phyloP scores from a whole-genome alignment of 1,140 invertebrate species.

The Papilio xuthus region DNA sequence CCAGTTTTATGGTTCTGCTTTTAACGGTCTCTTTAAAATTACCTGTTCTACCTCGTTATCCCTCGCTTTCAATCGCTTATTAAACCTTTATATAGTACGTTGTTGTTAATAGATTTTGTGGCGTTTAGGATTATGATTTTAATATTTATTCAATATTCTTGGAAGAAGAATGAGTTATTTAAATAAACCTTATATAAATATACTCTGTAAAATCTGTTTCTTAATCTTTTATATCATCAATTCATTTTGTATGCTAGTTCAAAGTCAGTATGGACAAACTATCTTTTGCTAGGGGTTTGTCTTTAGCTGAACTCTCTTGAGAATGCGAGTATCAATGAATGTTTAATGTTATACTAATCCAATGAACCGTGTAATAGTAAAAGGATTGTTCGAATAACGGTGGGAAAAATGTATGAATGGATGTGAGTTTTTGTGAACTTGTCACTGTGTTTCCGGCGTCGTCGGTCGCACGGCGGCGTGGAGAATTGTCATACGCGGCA shows the following conservation, averaged over 20 bases:
- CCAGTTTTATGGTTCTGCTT: conserved; percentile 65
- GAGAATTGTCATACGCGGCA: conserved; percentile 75
- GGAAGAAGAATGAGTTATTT: not conserved
- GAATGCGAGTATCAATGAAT: conserved; percentile 27
- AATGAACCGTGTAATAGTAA: conserved; percentile 59
- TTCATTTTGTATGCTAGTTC: not conserved
- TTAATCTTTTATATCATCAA: not conserved
- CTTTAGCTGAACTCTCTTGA: not conserved
- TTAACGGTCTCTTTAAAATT: conserved; percentile 71
- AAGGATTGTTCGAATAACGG: conserved; percentile 59
- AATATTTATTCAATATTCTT: not conserved
- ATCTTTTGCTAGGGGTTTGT: not conserved
- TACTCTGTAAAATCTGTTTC: not conserved
- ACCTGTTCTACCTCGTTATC: conserved; percentile 66
- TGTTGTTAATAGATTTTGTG: conserved; percentile 11
- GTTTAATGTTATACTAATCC: conserved; percentile 45
- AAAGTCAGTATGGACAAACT: not conserved
- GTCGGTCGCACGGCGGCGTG: conserved; percentile 70
- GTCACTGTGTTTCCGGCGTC: conserved; percentile 74
- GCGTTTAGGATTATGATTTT: not conserved
- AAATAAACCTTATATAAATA: not conserved
- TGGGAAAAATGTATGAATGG: conserved; percentile 75
- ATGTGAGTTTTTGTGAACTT: conserved; percentile 77
- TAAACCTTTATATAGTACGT: conserved; percentile 15
- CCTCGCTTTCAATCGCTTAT: conserved; percentile 55